Evolutionary conservation across 2,797 vertebrate genomes (phyloP).

Genomic region (Meda fulgida): DNA sequence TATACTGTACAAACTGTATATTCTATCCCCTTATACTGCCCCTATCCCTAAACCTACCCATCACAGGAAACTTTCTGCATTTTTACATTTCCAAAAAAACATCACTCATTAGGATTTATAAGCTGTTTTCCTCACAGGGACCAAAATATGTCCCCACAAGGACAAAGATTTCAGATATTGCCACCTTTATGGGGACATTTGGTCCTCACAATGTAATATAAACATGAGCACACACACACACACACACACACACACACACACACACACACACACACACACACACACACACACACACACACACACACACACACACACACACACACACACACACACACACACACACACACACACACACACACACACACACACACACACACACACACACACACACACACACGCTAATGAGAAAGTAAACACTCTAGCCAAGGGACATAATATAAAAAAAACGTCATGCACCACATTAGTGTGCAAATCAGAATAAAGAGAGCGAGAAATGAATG

Average conservation of each 20-base stretch:
- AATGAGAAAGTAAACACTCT: constrained; percentile 59
- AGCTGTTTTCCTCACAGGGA: too few relatives aligned
- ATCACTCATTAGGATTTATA: too few relatives aligned
- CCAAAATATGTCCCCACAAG: too few relatives aligned
- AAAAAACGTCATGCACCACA: constrained; percentile 37
- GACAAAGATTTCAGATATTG: too few relatives aligned
- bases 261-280: neutral
- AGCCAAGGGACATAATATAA: constrained; percentile 40
- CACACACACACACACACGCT: neutral
- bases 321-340: neutral
- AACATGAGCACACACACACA: neutral
- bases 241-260: neutral
- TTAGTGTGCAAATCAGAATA: constrained; percentile 29
- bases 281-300: constrained; percentile 16
- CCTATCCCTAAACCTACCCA: too few relatives aligned
- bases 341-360: constrained; percentile 15
- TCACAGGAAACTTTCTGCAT: too few relatives aligned
- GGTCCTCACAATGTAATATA: too few relatives aligned
- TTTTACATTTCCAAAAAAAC: too few relatives aligned
- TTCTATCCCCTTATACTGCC: too few relatives aligned
- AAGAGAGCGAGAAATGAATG: constrained; percentile 16
- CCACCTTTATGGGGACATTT: too few relatives aligned
- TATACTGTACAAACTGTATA: too few relatives aligned
- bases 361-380: neutral
- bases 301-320: neutral